These are phyloP conservation scores for Acanthopleura granulata DNA, from an alignment of 2,888 invertebrate genomes.

Conservation along the genomic window DNA sequence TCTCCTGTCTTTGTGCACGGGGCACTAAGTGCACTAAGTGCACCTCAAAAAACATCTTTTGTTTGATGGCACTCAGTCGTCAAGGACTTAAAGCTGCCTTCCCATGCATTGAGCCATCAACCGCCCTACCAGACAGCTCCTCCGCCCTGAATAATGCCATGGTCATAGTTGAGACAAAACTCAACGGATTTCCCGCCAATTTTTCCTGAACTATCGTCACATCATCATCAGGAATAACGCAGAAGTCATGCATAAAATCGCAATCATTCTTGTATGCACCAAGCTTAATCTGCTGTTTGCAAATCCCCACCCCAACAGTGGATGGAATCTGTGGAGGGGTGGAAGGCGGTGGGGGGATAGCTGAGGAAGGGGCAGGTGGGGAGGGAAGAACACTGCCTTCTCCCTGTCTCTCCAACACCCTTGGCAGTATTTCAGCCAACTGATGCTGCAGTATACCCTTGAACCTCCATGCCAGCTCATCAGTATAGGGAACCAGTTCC, in stretches of 20 bases:
- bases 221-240: background rate
- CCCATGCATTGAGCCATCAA: too few relatives aligned
- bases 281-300: background rate
- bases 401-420: too few relatives aligned
- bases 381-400: too few relatives aligned
- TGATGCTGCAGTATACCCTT: too few relatives aligned
- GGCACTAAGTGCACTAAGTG: too few relatives aligned
- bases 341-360: background rate
- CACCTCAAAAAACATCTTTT: too few relatives aligned
- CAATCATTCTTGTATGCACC: background rate
- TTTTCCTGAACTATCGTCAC: background rate
- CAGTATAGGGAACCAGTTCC: too few relatives aligned
- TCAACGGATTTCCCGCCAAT: background rate
- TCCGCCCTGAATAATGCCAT: background rate
- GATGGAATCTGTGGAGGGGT: background rate
- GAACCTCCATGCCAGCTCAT: too few relatives aligned
- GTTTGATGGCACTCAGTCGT: too few relatives aligned
- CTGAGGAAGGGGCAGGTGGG: background rate
- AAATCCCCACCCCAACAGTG: background rate
- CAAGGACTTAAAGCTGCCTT: too few relatives aligned
- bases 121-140: background rate
- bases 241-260: background rate
- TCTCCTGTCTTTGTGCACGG: too few relatives aligned
- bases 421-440: too few relatives aligned
- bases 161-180: background rate